Percentiles rank a stretch among this genome's conserved stretches.
Conservation (phyloP, 2,888 invertebrate genomes). For the Drosophila gaucha region DNA sequence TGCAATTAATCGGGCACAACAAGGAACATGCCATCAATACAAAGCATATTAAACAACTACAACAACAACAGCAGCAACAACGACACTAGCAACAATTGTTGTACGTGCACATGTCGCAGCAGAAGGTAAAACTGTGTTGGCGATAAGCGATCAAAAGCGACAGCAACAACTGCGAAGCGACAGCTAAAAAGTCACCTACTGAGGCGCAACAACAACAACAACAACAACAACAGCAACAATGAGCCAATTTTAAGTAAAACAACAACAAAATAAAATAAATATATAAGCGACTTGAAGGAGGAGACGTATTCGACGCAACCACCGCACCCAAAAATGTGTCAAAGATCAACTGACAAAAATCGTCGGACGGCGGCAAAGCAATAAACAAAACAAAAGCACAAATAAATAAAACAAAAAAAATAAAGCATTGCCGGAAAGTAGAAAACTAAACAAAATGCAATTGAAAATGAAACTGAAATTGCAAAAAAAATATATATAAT, state of each 20-base stretch:
- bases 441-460: conserved; percentile 59
- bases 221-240: conserved; percentile 18
- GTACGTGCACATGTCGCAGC: conserved; percentile 76
- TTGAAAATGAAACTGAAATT: conserved; percentile 69
- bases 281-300: conserved; percentile 13
- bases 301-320: conserved; percentile 27
- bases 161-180: conserved; percentile 61
- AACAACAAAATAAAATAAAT: conserved; percentile 20
- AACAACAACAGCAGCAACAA: conserved; percentile 23
- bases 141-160: conserved; percentile 70
- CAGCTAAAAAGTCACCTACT: conserved; percentile 77
- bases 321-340: conserved; percentile 81
- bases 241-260: conserved; percentile 47
- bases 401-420: conserved; percentile 21
- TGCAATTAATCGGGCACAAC: conserved; percentile 80
- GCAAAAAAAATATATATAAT: conserved; percentile 20
- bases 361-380: conserved; percentile 59
- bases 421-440: conserved; percentile 22
- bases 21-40: conserved; percentile 75
- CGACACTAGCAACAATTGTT: conserved; percentile 46
- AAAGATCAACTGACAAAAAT: conserved; percentile 82
- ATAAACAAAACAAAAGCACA: conserved; percentile 50
- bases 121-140: conserved; percentile 47
- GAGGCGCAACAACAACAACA: conserved; percentile 44
- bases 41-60: conserved; percentile 37